Conservation (phyloP, 2,113 vertebrate species). For the Dascyllus trimaculatus region DNA sequence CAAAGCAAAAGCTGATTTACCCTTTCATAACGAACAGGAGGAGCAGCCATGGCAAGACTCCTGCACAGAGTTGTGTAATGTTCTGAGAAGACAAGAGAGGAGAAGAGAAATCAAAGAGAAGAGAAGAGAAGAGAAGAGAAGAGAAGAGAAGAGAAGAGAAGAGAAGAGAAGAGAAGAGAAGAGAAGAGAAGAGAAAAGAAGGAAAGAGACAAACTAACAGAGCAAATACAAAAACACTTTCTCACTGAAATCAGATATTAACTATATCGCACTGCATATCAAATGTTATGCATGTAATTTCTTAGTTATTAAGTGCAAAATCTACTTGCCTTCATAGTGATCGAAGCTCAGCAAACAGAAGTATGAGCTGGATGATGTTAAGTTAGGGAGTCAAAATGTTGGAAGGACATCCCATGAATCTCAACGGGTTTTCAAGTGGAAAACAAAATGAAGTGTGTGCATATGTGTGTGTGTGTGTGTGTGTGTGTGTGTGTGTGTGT, state of each 20-base stretch:
- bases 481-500: conserved; percentile 3
- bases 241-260: not conserved
- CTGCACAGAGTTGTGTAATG: conserved; percentile 27
- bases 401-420: conserved; percentile 21
- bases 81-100: conserved; percentile 45
- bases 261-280: no score
- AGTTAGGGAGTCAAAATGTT: not conserved
- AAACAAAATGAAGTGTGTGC: not conserved
- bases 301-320: not conserved
- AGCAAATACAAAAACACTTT: no score
- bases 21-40: conserved; percentile 37
- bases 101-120: no score
- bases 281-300: not conserved
- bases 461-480: not conserved
- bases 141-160: not conserved
- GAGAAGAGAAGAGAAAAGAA: not conserved
- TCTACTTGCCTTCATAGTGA: conserved; percentile 75
- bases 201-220: no score
- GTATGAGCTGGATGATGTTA: not conserved
- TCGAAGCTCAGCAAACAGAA: conserved; percentile 12
- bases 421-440: not conserved
- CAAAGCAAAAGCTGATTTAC: conserved; percentile 41
- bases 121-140: not conserved
- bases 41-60: conserved; percentile 54
- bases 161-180: not conserved